phyloP scores from a whole-genome alignment of 1,140 invertebrate genomes.

The Brachionus manjavacas region DNA sequence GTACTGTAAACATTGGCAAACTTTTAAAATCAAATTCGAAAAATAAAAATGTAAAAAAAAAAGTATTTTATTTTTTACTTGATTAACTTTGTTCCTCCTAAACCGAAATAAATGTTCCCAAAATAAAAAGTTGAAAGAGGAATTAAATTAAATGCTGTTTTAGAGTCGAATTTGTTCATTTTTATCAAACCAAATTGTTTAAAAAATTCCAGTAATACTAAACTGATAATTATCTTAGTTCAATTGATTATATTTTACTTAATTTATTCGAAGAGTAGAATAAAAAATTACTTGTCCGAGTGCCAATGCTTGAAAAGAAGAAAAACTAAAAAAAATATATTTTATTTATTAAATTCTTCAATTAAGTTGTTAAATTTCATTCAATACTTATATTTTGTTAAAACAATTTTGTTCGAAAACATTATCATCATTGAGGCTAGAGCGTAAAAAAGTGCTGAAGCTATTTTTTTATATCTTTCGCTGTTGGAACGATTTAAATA shows the following conservation, averaged over 20 bases:
- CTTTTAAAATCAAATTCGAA: conserved; percentile 59
- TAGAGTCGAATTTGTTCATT: neutral
- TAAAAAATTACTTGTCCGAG: neutral
- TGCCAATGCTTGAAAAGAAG: conserved; percentile 50
- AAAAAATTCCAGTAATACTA: neutral
- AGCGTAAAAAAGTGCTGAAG: conserved; percentile 77
- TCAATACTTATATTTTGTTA: conserved; percentile 68
- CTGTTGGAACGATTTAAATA: neutral
- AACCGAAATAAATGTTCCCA: conserved; percentile 87
- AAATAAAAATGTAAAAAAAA: neutral
- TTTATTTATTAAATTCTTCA: neutral
- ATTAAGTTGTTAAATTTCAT: neutral
- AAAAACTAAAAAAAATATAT: conserved; percentile 58
- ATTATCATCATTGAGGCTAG: conserved; percentile 85
- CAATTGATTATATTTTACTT: neutral
- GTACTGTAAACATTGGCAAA: conserved; percentile 94
- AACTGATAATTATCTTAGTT: neutral
- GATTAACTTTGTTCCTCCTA: conserved; percentile 92
- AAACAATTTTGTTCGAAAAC: conserved; percentile 89
- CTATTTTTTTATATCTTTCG: neutral
- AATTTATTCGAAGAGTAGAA: neutral
- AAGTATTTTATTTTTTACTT: conserved; percentile 51
- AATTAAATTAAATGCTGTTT: conserved; percentile 79
- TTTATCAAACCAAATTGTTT: neutral
- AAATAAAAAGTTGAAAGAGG: conserved; percentile 87